These are phyloP conservation scores for Hycleus cichorii DNA, from an alignment of 1,140 invertebrate genomes.

Conservation along the genomic window DNA sequence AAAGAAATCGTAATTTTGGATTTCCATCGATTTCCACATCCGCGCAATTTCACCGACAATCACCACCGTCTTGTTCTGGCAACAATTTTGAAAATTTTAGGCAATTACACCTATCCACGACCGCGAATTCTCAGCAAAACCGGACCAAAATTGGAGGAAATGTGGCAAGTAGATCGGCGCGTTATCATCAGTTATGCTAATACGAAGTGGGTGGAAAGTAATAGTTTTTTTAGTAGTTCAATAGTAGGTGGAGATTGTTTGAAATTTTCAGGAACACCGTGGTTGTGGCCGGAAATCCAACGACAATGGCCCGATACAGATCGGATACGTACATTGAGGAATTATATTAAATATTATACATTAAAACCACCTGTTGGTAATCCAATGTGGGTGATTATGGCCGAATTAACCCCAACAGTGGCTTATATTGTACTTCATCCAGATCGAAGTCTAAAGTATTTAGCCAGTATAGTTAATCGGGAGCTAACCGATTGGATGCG, in stretches of 20 bases:
- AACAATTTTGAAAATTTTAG: slow-evolving; percentile 53
- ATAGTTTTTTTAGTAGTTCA: neutral
- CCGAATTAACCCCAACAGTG: slow-evolving; percentile 64
- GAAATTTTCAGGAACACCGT: slow-evolving; percentile 46
- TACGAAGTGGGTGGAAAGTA: slow-evolving; percentile 21
- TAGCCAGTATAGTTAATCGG: slow-evolving; percentile 62
- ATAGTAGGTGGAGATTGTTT: neutral
- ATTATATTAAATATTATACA: slow-evolving; percentile 48
- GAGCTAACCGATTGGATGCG: slow-evolving; percentile 59
- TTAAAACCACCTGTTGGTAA: slow-evolving; percentile 41
- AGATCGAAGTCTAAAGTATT: slow-evolving; percentile 53
- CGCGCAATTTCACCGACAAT: slow-evolving; percentile 48
- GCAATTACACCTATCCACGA: slow-evolving; percentile 44
- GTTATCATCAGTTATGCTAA: slow-evolving; percentile 55
- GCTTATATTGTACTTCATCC: slow-evolving; percentile 53
- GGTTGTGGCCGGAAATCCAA: slow-evolving; percentile 59
- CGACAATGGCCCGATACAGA: slow-evolving; percentile 60
- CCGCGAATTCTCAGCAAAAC: slow-evolving; percentile 40
- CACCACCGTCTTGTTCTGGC: slow-evolving; percentile 50
- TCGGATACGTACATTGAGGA: slow-evolving; percentile 43
- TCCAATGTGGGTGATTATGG: slow-evolving; percentile 67
- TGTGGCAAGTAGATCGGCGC: slow-evolving; percentile 50
- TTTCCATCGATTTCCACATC: slow-evolving; percentile 60
- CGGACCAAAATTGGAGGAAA: slow-evolving; percentile 52
- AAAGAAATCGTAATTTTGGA: slow-evolving; percentile 62